Evolutionary conservation across 1,140 invertebrate genomes (phyloP).

Genomic region (Euwallacea fornicatus): DNA sequence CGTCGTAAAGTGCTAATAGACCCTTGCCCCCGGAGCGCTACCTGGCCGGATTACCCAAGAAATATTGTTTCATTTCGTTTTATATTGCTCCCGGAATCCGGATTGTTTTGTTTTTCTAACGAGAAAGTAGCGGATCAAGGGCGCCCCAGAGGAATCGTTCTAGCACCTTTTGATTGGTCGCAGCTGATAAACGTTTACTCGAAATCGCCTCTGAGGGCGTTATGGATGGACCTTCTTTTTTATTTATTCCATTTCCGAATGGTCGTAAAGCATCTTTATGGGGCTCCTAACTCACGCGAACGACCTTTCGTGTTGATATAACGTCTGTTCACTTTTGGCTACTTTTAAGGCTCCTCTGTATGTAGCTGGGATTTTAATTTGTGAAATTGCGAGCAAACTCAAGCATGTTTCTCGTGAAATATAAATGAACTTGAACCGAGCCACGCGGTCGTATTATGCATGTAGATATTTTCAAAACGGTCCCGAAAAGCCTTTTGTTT

Average conservation of each 20-base stretch:
- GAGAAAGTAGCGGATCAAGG: conserved; percentile 21
- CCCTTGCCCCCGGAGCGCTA: conserved; percentile 27
- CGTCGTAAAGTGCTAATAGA: conserved; percentile 40
- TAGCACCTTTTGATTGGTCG: conserved; percentile 27
- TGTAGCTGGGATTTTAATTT: conserved; percentile 11
- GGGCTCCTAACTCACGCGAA: neutral
- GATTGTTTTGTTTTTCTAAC: conserved; percentile 32
- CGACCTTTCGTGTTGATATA: conserved; percentile 6
- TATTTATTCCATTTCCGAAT: conserved; percentile 22
- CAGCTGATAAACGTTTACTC: conserved; percentile 17
- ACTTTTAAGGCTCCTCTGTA: neutral
- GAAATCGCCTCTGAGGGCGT: conserved; percentile 16
- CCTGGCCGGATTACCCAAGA: conserved; percentile 38
- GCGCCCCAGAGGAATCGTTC: conserved; percentile 21
- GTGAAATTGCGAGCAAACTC: neutral
- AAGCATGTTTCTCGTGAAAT: conserved; percentile 19
- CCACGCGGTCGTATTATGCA: conserved; percentile 20
- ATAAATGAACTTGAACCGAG: conserved; percentile 29
- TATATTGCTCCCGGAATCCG: conserved; percentile 33
- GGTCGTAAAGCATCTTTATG: conserved; percentile 16
- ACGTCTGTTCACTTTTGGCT: neutral
- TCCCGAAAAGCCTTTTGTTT: conserved; percentile 31
- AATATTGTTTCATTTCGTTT: conserved; percentile 44
- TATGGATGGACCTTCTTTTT: conserved; percentile 12
- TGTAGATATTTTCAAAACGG: conserved; percentile 32